Evolutionary conservation across 2,888 invertebrate species (phyloP), one percentile per base, ranked within the genome.

Genomic region (Anoplius nigerrimus): DNA sequence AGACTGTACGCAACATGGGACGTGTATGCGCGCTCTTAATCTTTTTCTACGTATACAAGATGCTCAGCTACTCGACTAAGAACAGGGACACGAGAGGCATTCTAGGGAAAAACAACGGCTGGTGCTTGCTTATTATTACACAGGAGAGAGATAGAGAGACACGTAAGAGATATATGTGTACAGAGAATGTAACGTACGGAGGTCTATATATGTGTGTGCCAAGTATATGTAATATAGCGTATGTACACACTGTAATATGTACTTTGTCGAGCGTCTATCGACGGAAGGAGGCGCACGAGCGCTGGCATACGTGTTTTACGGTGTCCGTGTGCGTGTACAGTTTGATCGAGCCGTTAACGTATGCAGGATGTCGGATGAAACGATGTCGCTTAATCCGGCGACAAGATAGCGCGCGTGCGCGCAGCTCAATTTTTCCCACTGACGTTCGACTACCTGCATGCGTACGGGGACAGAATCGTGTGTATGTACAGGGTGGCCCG

Each of bases 61-160:
- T 81, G 80, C 80, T 75, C 69, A 77, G 71, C 76, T 82, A 82
- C 76, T 79, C 69, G 68, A 58, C 73, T 79, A 81, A 79, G 24
- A 55, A 45, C 55, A 65, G 60, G 62, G n/a, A 24, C 42, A 11
- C 55, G 18, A 48, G 34, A 34, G 48, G 48, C 48, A 48, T 48
- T 48, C 48, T 48, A 48, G 18, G 48, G 48, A 18, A 34, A n/a
- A 34, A 21, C 20, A n/a, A 21, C 53, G 53, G 53, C 15, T 22
- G 53, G 24, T 18, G 53, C 22, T 53, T 53, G 34, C 34, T 34
- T 34, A 34, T 34, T 34, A 34, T 34, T 34, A 34, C 34, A 34
- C 2, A 34, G 34, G 34, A 34, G 34, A 34, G 34, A 34, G 34
- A 34, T 6, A 34, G 6, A 34, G 18, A 61, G 20, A 46, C 13